Evolutionary conservation across 2,888 invertebrate genomes (phyloP).

Genomic region (Noctua janthe): DNA sequence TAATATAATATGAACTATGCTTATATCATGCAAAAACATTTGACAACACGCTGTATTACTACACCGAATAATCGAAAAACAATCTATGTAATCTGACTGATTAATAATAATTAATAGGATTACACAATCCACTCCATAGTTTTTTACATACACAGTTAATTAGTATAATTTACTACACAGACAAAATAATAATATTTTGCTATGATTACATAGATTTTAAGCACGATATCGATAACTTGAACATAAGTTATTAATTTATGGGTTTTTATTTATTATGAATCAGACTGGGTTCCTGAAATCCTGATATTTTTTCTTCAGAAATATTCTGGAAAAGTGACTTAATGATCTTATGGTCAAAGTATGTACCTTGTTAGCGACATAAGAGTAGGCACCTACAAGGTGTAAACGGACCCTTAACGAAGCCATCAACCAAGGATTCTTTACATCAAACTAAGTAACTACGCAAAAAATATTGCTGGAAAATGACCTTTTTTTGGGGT

Average conservation of each 20-base stretch:
- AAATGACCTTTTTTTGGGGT: no score
- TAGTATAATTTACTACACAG: neutral
- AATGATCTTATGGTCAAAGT: no score
- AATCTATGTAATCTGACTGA: neutral
- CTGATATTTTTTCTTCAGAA: neutral
- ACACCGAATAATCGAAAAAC: neutral
- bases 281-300: neutral
- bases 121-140: slow-evolving; percentile 14
- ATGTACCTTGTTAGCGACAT: no score
- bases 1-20: neutral
- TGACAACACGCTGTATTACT: slow-evolving; percentile 3
- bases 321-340: neutral
- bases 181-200: neutral
- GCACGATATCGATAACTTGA: slow-evolving; percentile 11
- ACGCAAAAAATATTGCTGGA: no score
- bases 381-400: neutral
- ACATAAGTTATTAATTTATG: slow-evolving; percentile 26
- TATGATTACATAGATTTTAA: slow-evolving; percentile 11
- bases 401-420: neutral
- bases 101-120: slow-evolving; percentile 7
- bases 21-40: neutral
- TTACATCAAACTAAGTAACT: neutral
- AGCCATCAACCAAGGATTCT: neutral
- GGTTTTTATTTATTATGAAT: neutral
- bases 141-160: slow-evolving; percentile 10